These are phyloP conservation scores for Agraylea sexmaculata DNA, from an alignment of 1,140 invertebrate species.

Conservation along the genomic window DNA sequence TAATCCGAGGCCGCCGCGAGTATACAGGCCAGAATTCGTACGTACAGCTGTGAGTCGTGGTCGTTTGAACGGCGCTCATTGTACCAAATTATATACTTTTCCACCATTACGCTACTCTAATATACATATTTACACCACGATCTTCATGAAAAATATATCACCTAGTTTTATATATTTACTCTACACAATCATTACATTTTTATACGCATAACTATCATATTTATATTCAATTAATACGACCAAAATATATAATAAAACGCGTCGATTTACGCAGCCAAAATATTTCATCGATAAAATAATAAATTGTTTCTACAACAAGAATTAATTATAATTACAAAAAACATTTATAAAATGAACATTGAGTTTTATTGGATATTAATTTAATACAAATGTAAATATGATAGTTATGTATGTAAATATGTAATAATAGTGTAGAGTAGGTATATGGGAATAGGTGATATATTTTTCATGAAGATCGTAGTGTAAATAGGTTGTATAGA, in stretches of 20 bases:
- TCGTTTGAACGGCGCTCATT: too few species aligned
- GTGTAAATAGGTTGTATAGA: slow-evolving; percentile 3
- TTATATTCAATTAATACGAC: neutral
- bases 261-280: neutral
- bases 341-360: neutral
- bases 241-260: neutral
- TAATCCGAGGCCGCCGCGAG: neutral
- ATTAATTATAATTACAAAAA: neutral
- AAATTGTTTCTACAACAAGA: neutral
- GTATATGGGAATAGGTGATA: neutral
- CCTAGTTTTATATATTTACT: neutral
- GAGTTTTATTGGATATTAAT: neutral
- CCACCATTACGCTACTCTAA: neutral
- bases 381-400: neutral
- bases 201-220: neutral
- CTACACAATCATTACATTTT: neutral
- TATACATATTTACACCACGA: neutral
- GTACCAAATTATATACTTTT: too few species aligned
- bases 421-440: slow-evolving; percentile 3
- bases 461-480: neutral
- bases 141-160: slow-evolving; percentile 1
- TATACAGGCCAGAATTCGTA: slow-evolving; percentile 2
- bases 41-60: too few species aligned
- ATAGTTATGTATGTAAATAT: neutral
- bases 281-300: slow-evolving; percentile 2